Evolutionary conservation across 2,888 invertebrate species (phyloP).

Genomic region (Zygaena filipendulae): DNA sequence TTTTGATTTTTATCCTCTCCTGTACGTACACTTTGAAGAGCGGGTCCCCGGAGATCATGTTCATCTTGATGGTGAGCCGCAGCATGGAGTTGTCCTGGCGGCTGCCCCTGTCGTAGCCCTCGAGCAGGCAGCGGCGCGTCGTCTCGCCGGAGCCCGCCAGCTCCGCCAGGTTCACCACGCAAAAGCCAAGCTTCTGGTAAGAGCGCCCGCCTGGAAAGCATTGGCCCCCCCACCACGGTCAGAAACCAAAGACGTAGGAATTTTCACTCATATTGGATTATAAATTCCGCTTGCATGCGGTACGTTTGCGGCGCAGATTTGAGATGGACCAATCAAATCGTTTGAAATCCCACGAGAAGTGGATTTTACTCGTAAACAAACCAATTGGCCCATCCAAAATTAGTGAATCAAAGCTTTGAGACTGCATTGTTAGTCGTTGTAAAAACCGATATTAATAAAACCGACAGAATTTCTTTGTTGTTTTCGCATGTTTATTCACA

Average conservation of each 20-base stretch:
- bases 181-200: slow-evolving; percentile 96
- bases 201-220: slow-evolving; percentile 77
- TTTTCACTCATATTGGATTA: slow-evolving; percentile 8
- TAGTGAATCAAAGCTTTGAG: too few species aligned
- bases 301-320: too few species aligned
- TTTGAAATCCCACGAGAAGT: too few species aligned
- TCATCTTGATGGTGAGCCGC: slow-evolving; percentile 90
- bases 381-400: too few species aligned
- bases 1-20: too few species aligned
- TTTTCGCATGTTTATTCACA: too few species aligned
- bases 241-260: slow-evolving; percentile 6
- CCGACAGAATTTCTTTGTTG: too few species aligned
- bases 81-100: slow-evolving; percentile 97
- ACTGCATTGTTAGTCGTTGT: too few species aligned
- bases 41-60: slow-evolving; percentile 95
- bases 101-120: slow-evolving; percentile 93
- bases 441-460: too few species aligned
- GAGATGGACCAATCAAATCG: too few species aligned
- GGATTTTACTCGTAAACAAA: too few species aligned
- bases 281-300: slow-evolving; percentile 5
- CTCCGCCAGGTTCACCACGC: slow-evolving; percentile 96
- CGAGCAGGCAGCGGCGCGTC: slow-evolving; percentile 88
- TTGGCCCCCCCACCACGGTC: not conserved
- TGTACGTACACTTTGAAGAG: slow-evolving; percentile 94
- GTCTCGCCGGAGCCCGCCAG: slow-evolving; percentile 93